These are phyloP conservation scores for Turdus rufiventris DNA, from an alignment of 2,113 vertebrate species.

Conservation along the genomic window DNA sequence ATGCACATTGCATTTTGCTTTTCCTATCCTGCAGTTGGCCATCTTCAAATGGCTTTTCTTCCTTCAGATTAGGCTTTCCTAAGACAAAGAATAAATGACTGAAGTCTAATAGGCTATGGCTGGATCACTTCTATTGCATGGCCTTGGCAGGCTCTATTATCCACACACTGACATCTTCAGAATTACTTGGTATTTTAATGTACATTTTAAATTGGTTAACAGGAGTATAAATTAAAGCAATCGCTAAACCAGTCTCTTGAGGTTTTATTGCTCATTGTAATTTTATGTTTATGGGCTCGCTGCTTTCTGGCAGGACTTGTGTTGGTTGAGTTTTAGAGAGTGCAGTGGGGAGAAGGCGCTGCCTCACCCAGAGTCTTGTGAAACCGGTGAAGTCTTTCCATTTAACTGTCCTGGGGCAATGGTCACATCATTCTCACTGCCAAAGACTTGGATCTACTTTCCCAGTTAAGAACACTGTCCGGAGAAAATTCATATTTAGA, in stretches of 20 bases:
- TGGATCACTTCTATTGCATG: neutral
- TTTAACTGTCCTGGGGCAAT: neutral
- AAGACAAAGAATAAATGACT: slow-evolving; percentile 7
- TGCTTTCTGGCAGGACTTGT: neutral
- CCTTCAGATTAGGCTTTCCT: neutral
- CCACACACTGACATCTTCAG: slow-evolving; percentile 5
- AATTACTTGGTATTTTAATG: slow-evolving; percentile 37
- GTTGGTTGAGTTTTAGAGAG: neutral
- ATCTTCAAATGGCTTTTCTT: neutral
- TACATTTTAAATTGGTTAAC: slow-evolving; percentile 49
- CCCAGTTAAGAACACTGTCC: neutral
- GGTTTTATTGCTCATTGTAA: slow-evolving; percentile 25
- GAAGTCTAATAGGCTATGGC: neutral
- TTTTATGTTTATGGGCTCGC: slow-evolving; percentile 2
- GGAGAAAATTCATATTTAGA: neutral
- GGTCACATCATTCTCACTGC: neutral
- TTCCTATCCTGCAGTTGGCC: neutral
- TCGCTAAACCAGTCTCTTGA: neutral
- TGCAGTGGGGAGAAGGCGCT: neutral
- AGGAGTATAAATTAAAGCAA: slow-evolving; percentile 51
- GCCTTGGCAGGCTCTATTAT: neutral
- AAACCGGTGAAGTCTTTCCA: neutral
- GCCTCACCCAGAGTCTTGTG: neutral
- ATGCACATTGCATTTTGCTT: neutral
- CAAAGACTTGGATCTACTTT: neutral